Conservation (phyloP, 2,888 invertebrate genomes). For the Drosophila kuntzei region DNA sequence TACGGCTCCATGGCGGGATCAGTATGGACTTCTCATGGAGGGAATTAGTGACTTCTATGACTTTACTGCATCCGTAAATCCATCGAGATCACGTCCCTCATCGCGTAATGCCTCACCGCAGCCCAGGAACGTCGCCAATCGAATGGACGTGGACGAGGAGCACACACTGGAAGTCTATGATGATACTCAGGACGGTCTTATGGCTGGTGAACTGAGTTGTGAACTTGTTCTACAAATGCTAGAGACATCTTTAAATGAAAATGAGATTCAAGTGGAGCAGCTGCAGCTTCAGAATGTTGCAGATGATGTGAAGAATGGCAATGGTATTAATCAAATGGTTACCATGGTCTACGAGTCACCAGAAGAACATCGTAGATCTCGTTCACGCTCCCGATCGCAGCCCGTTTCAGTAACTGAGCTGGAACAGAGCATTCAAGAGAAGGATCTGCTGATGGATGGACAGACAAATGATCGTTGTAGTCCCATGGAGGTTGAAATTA, state of each 20-base stretch:
- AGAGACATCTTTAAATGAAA: constrained; percentile 46
- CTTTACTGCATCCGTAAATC: constrained; percentile 84
- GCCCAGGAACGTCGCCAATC: constrained; percentile 76
- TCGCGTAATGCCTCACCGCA: constrained; percentile 77
- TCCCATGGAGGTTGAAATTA: constrained; percentile 47
- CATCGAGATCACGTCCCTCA: constrained; percentile 79
- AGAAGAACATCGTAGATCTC: constrained; percentile 45
- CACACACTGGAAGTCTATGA: constrained; percentile 72
- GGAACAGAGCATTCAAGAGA: constrained; percentile 54
- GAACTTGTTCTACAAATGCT: constrained; percentile 70
- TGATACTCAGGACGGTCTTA: constrained; percentile 57
- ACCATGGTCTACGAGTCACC: constrained; percentile 55
- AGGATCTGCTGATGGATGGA: constrained; percentile 55
- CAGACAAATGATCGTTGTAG: background rate
- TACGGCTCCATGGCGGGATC: constrained; percentile 81
- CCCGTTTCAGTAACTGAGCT: constrained; percentile 35
- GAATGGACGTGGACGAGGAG: constrained; percentile 52
- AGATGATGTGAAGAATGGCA: constrained; percentile 58
- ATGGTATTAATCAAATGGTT: constrained; percentile 20
- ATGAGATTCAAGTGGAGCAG: constrained; percentile 15
- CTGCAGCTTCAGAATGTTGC: constrained; percentile 67
- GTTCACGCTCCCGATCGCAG: constrained; percentile 62
- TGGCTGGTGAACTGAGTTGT: constrained; percentile 58
- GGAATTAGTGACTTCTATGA: constrained; percentile 85
- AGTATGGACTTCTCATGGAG: constrained; percentile 79